Evolutionary conservation across 2,797 vertebrate genomes (phyloP).

Genomic region (Coregonus suidteri): DNA sequence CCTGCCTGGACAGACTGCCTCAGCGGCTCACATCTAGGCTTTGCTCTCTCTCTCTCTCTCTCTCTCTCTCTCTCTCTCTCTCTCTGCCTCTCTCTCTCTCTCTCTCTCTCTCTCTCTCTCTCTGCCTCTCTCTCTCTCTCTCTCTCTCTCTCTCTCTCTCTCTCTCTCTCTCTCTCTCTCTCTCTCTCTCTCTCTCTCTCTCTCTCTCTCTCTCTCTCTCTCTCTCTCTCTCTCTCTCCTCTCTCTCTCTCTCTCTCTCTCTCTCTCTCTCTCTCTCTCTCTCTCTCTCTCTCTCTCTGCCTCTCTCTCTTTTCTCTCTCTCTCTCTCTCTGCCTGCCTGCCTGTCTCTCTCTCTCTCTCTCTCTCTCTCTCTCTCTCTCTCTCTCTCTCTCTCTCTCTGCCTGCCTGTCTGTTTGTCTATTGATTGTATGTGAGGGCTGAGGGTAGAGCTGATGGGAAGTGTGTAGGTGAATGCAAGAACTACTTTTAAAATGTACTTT

Average conservation of each 20-base stretch:
- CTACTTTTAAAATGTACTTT: constrained; percentile 60
- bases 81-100: no score
- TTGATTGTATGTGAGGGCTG: background rate
- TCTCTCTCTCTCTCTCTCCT: background rate
- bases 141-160: no score
- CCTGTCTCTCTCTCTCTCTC: constrained; percentile 17
- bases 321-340: constrained; percentile 34
- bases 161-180: constrained; percentile 21
- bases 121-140: no score
- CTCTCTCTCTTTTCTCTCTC: constrained; percentile 32
- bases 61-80: no score
- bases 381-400: background rate
- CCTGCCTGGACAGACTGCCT: constrained; percentile 40
- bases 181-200: constrained; percentile 36
- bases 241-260: no score
- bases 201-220: constrained; percentile 45
- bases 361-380: constrained; percentile 26
- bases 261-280: constrained; percentile 46
- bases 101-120: constrained; percentile 1
- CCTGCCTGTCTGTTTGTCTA: background rate
- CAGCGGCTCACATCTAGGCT: constrained; percentile 49
- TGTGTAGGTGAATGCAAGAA: constrained; percentile 68
- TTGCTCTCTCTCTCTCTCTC: constrained; percentile 53
- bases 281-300: background rate
- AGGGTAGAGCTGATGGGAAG: constrained; percentile 29